These are phyloP conservation scores for Podabrus alpinus DNA, from an alignment of 2,888 invertebrate genomes.

Conservation along the genomic window DNA sequence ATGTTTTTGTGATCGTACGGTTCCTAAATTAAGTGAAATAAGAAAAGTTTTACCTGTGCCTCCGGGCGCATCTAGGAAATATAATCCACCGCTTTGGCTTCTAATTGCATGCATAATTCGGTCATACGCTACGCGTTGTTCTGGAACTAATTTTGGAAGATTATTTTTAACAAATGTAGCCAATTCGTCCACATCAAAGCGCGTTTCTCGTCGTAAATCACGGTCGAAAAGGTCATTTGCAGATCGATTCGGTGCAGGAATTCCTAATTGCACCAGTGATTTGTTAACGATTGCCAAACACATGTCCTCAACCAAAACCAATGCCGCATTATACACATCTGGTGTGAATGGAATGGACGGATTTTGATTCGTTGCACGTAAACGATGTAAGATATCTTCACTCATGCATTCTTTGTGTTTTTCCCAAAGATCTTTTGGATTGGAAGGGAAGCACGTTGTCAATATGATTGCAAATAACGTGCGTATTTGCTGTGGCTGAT, in stretches of 20 bases:
- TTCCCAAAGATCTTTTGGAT: too few species aligned
- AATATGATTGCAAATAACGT: constrained; percentile 35
- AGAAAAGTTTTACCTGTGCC: constrained; percentile 52
- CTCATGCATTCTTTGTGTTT: constrained; percentile 32
- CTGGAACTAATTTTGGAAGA: not conserved
- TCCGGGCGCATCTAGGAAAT: constrained; percentile 38
- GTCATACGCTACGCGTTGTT: not conserved
- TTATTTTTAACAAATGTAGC: not conserved
- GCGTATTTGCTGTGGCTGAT: constrained; percentile 32
- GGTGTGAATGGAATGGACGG: not conserved
- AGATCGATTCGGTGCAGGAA: not conserved
- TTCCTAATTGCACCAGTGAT: not conserved
- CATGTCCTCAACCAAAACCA: not conserved
- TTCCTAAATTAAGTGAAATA: constrained; percentile 45
- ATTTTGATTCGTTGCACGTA: too few species aligned
- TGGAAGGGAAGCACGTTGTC: constrained; percentile 24
- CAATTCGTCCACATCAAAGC: not conserved
- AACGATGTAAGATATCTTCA: constrained; percentile 23
- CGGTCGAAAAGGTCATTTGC: not conserved
- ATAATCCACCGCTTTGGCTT: not conserved
- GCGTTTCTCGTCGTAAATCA: not conserved
- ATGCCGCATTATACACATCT: not conserved
- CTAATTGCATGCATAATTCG: not conserved
- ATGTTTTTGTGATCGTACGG: constrained; percentile 24
- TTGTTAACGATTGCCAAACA: too few species aligned